phyloP scores from a whole-genome alignment of 30 jellyfish, hydroid and myxozoan genomes.

The Phacellophora camtschatica region DNA sequence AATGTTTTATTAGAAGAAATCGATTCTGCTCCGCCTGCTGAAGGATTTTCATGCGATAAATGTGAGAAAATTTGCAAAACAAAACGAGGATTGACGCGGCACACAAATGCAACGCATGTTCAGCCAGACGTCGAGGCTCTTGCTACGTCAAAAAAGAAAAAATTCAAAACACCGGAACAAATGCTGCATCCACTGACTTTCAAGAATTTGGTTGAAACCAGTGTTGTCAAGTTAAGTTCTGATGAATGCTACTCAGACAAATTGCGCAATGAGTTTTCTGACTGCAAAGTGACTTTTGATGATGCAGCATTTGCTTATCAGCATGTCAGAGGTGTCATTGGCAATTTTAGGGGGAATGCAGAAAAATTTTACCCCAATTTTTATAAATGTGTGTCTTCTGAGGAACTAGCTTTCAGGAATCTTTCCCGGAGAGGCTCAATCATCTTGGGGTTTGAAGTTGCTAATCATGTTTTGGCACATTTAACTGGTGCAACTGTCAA shows the following conservation, averaged over 20 bases:
- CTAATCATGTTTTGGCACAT: slow-evolving; percentile 62
- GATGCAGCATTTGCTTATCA: slow-evolving; percentile 32
- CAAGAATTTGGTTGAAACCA: slow-evolving; percentile 14
- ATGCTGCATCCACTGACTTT: slow-evolving; percentile 53
- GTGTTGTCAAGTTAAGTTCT: slow-evolving; percentile 26
- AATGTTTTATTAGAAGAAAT: slow-evolving; percentile 28
- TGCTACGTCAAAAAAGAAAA: neutral
- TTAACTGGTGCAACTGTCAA: slow-evolving; percentile 38
- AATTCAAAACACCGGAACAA: slow-evolving; percentile 38
- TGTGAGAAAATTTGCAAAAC: slow-evolving; percentile 38
- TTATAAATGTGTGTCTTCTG: slow-evolving; percentile 46
- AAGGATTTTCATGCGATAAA: slow-evolving; percentile 29
- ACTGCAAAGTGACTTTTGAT: no score
- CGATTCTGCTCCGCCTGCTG: slow-evolving; percentile 14
- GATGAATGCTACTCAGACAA: slow-evolving; percentile 67
- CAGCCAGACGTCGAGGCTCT: neutral
- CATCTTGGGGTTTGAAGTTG: slow-evolving; percentile 61
- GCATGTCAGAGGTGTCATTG: slow-evolving; percentile 29
- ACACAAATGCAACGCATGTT: slow-evolving; percentile 6
- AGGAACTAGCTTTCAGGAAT: slow-evolving; percentile 18
- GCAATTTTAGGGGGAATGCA: slow-evolving; percentile 33
- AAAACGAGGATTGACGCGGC: slow-evolving; percentile 32
- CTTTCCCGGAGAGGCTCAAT: slow-evolving; percentile 42
- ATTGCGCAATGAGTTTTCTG: slow-evolving; percentile 23
- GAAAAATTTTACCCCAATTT: slow-evolving; percentile 49